Conservation (phyloP, 2,113 vertebrate genomes). For the Nothoprocta pentlandii region DNA sequence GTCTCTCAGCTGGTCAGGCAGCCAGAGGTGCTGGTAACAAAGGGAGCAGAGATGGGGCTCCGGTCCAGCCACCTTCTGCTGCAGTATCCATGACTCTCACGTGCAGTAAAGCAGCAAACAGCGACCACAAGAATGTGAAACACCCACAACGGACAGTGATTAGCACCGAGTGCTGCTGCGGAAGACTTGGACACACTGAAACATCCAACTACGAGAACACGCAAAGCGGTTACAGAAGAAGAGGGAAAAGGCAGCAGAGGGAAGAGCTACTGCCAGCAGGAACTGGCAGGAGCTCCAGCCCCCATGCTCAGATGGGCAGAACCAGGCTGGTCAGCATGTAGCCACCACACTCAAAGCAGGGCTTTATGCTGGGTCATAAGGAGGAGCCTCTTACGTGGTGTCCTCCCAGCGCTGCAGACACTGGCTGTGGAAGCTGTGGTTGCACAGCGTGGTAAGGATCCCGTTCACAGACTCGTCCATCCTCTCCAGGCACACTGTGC, state of each 20-base stretch:
- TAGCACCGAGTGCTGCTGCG: not conserved
- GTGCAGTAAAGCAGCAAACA: not conserved
- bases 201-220: not conserved
- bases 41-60: not conserved
- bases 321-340: not conserved
- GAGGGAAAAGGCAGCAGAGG: not conserved
- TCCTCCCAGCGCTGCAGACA: constrained; percentile 99
- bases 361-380: not conserved
- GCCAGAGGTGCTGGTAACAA: fast-evolving
- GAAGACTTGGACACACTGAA: not conserved
- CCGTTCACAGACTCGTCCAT: constrained; percentile 99
- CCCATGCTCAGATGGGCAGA: not conserved
- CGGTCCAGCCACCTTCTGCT: not conserved
- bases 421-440: constrained; percentile 99
- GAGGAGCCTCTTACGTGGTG: constrained; percentile 87
- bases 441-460: constrained; percentile 94
- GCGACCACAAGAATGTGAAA: not conserved
- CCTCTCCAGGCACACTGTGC: constrained; percentile 96
- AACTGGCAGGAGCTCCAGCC: constrained; percentile 1
- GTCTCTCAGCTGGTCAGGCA: not conserved
- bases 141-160: not conserved
- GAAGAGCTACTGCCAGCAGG: not conserved
- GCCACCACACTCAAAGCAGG: not conserved
- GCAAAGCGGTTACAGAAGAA: not conserved
- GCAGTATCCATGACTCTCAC: not conserved